Evolutionary conservation across 2,888 invertebrate species (phyloP), one percentile per base, ranked within the genome.

Genomic region (Dryomyza anilis): DNA sequence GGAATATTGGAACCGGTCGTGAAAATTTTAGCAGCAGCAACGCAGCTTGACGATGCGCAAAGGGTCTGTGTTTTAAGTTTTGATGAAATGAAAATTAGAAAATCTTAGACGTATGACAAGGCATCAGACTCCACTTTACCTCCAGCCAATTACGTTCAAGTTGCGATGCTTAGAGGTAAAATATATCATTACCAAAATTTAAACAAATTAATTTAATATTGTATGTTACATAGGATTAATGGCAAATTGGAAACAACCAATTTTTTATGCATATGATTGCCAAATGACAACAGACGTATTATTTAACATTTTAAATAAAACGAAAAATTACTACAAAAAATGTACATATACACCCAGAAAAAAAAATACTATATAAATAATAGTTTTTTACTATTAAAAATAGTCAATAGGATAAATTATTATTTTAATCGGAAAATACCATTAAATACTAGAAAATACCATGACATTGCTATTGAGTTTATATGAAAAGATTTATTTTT

Each of bases 141-240:
- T 25, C 53, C 64, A 23, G 43, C 43, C 12, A 43, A 7, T 25
- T 57, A 63, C 59, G 64, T 59, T 2, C 64, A 59, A 53, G 64
- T 59, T 16, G 52, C 45, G 21, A 64, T 64, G 60, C 21, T 59
- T 50, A 59, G 55, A 53, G 64, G 65, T 61, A 60, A 53, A 16
- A 1, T 16, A 59, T 45, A 23, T 46, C 25, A 59, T n/a, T 8
- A 19, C 4, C n/a, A 16, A 45, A 16, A 45, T 21, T n/a, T 19
- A 4, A 8, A 14, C 14, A 27, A 10, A 14, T 45, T n/a, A 25
- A 8, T 16, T 59, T 45, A 19, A 16, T 39, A 25, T 25, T 3
- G 2, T 16, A 27, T 27, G 21, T 30, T 21, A 16, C 16, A 14
- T 33, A 55, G 55, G 55, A 30, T n/a, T 55, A 30, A 21, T 55